Percentiles rank a stretch among this genome's conserved stretches.
phyloP scores from a whole-genome alignment of 1,140 invertebrate genomes.

The Caenorhabditis brenneri region DNA sequence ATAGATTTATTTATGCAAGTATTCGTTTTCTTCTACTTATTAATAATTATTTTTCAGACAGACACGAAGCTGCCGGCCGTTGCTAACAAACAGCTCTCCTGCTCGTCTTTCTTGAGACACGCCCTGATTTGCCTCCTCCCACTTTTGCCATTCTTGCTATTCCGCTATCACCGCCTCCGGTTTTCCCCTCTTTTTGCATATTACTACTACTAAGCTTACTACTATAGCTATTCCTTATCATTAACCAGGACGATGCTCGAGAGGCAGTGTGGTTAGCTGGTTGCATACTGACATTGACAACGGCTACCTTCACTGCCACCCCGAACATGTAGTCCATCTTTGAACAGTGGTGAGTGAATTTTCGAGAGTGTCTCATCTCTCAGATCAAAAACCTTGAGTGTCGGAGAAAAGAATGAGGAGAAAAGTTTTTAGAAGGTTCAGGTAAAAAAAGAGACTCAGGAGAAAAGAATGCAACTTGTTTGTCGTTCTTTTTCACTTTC shows the following conservation, averaged over 20 bases:
- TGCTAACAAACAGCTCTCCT: neutral
- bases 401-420: neutral
- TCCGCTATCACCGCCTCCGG: neutral
- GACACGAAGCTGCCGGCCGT: neutral
- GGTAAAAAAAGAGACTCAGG: neutral
- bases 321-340: conserved; percentile 45
- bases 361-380: neutral
- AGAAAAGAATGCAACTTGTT: conserved; percentile 31
- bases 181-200: neutral
- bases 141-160: neutral
- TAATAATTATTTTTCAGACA: neutral
- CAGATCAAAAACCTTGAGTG: neutral
- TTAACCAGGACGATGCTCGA: conserved; percentile 37
- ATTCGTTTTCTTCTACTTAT: neutral
- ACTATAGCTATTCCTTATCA: neutral
- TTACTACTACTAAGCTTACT: neutral
- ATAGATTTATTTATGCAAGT: neutral
- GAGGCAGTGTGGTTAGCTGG: conserved; percentile 66
- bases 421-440: neutral
- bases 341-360: conserved; percentile 6
- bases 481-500: neutral
- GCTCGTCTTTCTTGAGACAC: neutral
- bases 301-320: conserved; percentile 62
- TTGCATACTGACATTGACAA: conserved; percentile 56
- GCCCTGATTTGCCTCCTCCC: neutral